phyloP scores from a whole-genome alignment of 2,113 vertebrate species.

The Gavia stellata region DNA sequence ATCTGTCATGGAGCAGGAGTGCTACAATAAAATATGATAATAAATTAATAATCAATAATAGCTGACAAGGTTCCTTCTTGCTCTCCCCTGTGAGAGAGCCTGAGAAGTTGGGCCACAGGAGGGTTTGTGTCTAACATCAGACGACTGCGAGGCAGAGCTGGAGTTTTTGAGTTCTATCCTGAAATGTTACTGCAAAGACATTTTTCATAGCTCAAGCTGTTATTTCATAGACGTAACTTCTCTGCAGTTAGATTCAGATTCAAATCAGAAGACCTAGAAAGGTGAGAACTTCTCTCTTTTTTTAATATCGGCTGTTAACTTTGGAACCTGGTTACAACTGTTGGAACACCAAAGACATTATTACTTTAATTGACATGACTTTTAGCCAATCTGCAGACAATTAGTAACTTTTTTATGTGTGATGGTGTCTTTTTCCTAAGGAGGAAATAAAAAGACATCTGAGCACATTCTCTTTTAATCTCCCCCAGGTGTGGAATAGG shows the following conservation, averaged over 20 bases:
- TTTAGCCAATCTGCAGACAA: not conserved
- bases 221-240: not conserved
- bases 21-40: constrained; percentile 32
- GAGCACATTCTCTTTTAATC: not conserved
- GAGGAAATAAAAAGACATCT: not conserved
- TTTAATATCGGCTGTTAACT: not conserved
- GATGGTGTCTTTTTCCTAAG: not conserved
- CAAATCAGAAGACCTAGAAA: not conserved
- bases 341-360: not conserved
- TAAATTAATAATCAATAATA: constrained; percentile 51
- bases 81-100: not conserved
- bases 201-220: not conserved
- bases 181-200: not conserved
- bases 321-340: not conserved
- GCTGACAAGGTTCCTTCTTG: not conserved
- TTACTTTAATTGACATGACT: not conserved
- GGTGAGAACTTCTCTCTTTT: not conserved
- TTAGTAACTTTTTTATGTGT: not conserved
- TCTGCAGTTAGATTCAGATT: not conserved
- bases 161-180: not conserved
- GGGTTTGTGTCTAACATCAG: not conserved
- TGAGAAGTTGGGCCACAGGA: not conserved
- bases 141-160: not conserved
- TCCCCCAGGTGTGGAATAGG: not conserved
- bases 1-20: constrained; percentile 14